phyloP scores from a whole-genome alignment of 2,797 vertebrate species.

The Sebastes steindachneri region DNA sequence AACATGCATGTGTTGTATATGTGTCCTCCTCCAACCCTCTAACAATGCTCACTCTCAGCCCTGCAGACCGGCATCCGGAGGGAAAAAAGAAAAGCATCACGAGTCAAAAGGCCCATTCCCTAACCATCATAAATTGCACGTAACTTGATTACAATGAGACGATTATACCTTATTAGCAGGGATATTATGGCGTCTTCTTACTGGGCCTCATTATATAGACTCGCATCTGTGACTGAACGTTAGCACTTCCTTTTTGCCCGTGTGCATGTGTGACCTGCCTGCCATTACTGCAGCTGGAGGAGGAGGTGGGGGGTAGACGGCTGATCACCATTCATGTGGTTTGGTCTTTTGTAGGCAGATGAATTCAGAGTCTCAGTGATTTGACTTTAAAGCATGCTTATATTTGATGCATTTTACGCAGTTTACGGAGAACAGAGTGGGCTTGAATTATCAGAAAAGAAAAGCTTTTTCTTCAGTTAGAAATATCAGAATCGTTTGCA shows the following conservation, averaged over 20 bases:
- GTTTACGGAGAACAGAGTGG: not conserved
- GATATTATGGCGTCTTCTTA: conserved; percentile 78
- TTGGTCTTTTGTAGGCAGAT: conserved; percentile 40
- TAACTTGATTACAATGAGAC: conserved; percentile 81
- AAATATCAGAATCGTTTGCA: not conserved
- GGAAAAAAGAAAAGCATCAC: conserved; percentile 43
- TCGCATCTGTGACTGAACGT: conserved; percentile 74
- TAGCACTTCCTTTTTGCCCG: conserved; percentile 69
- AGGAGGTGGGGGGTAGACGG: conserved; percentile 17
- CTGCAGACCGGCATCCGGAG: conserved; percentile 62
- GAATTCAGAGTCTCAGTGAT: conserved; percentile 13
- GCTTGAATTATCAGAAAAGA: not conserved
- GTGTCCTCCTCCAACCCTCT: conserved; percentile 19
- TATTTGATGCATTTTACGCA: conserved; percentile 7
- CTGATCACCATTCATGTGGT: conserved; percentile 46
- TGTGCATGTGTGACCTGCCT: conserved; percentile 71
- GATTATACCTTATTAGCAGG: conserved; percentile 82
- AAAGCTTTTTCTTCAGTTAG: not conserved
- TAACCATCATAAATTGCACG: conserved; percentile 72
- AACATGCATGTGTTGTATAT: not conserved
- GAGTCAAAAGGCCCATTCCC: conserved; percentile 71
- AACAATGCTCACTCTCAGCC: conserved; percentile 60
- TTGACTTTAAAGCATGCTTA: conserved; percentile 9
- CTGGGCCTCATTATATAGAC: conserved; percentile 74
- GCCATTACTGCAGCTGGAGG: conserved; percentile 69